These are phyloP conservation scores for Acrobeloides nanus DNA, from an alignment of 2,888 invertebrate species.

Conservation along the genomic window DNA sequence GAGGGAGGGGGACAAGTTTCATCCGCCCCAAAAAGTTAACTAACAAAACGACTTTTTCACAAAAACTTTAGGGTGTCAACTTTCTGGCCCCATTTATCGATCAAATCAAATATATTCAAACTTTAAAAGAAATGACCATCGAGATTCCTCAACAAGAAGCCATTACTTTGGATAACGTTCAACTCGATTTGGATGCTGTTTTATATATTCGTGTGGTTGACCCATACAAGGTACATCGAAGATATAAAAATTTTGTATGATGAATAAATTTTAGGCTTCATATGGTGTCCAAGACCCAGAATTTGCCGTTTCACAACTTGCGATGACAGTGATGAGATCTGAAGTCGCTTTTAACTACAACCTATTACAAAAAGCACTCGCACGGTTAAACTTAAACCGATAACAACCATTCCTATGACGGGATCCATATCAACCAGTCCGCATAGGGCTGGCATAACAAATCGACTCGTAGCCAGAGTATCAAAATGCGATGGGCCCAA, in stretches of 20 bases:
- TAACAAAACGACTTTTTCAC: too few relatives aligned
- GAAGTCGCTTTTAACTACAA: conserved; percentile 14
- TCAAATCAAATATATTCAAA: conserved; percentile 15
- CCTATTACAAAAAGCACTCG: too few relatives aligned
- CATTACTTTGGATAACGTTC: conserved; percentile 20
- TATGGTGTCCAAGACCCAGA: conserved; percentile 21
- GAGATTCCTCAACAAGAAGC: conserved; percentile 21
- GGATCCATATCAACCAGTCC: too few relatives aligned
- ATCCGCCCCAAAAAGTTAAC: background rate
- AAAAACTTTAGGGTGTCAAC: conserved; percentile 17
- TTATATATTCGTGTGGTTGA: conserved; percentile 19
- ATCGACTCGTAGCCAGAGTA: too few relatives aligned
- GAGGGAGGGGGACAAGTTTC: too few relatives aligned
- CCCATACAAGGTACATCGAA: conserved; percentile 17
- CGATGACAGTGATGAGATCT: conserved; percentile 18
- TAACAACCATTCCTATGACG: too few relatives aligned
- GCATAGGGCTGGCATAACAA: too few relatives aligned
- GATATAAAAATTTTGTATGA: conserved; percentile 12
- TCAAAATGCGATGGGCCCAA: too few relatives aligned
- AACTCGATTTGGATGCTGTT: conserved; percentile 20
- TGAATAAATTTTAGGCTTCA: conserved; percentile 22
- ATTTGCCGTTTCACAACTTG: conserved; percentile 17
- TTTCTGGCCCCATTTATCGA: conserved; percentile 16
- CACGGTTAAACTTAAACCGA: too few relatives aligned
- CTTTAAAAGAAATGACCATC: conserved; percentile 18